Conservation (phyloP, 2,113 vertebrate genomes). For the Sula dactylatra region DNA sequence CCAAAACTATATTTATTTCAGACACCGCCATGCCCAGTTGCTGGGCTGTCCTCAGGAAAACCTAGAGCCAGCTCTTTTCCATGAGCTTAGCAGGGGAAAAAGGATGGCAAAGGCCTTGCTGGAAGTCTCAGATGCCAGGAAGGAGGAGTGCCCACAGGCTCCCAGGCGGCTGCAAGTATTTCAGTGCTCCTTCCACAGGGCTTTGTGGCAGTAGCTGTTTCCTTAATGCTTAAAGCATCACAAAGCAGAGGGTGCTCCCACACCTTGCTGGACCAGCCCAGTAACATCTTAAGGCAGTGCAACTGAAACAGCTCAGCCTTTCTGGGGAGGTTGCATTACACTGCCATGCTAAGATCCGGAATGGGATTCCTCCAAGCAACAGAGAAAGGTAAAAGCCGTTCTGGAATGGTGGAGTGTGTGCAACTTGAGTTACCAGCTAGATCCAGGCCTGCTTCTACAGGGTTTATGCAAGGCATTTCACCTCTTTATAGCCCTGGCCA, state of each 20-base stretch:
- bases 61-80: constrained; percentile 11
- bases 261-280: neutral
- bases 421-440: neutral
- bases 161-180: neutral
- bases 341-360: neutral
- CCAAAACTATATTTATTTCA: constrained; percentile 68
- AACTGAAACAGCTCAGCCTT: neutral
- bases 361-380: neutral
- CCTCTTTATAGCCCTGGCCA: neutral
- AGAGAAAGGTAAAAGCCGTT: neutral
- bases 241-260: neutral
- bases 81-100: neutral
- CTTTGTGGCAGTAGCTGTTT: neutral
- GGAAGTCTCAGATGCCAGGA: neutral
- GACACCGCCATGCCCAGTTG: constrained; percentile 23
- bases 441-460: neutral
- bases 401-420: neutral
- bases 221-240: neutral
- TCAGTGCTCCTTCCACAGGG: neutral
- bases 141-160: neutral
- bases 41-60: constrained; percentile 57
- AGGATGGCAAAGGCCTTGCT: neutral
- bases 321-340: neutral
- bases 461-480: neutral
- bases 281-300: neutral